Evolutionary conservation across 1,140 invertebrate species (phyloP), one percentile per base, ranked within the genome.

Genomic region (Caerostris extrusa): DNA sequence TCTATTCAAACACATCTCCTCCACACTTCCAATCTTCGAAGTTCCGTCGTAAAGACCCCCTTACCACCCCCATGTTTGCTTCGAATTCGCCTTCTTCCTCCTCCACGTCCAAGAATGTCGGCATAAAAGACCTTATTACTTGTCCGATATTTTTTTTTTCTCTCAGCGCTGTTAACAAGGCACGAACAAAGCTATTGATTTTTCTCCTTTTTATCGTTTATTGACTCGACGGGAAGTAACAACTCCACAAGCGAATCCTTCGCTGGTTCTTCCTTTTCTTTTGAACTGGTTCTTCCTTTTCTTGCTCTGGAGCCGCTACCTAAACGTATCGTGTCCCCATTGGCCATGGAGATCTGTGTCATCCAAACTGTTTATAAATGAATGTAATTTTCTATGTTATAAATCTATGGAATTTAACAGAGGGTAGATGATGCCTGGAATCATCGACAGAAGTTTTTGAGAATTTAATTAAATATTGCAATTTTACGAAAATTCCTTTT

Each of bases 81-180:
- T 55, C 71, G 71, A 12, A 57, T 7, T 14, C 34, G 50, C 61
- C 71, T 60, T 77, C 71, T 60, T 19, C 77, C 58, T 60, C 82
- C 69, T 91, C 77, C 53, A 58, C n/a, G n/a, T 67, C 82, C 67
- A 61, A 61, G 82, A 92, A 83, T 92, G 82, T 92, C 77, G 58
- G 91, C 83, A 93, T 93, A 93, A 93, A 93, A 93, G 91, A 71
- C 91, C 91, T 87, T 93, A 93, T 93, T 93, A 93, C 91, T 71
- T 71, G 91, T 93, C 64, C 91, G 83, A 93, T 93, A 93, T 82
- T 19, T 61, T 69, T 91, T 90, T 91, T 93, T 87, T 93, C 82
- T 93, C 77, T 77, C 60, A 60, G 14, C 56, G 82, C 91, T 93
- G 91, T 93, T 93, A 93, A 93, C 91, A 93, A 93, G 91, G 77